Evolutionary conservation across 2,113 vertebrate genomes (phyloP), one percentile per base, ranked within the genome.

Genomic region (Nipponia nippon): DNA sequence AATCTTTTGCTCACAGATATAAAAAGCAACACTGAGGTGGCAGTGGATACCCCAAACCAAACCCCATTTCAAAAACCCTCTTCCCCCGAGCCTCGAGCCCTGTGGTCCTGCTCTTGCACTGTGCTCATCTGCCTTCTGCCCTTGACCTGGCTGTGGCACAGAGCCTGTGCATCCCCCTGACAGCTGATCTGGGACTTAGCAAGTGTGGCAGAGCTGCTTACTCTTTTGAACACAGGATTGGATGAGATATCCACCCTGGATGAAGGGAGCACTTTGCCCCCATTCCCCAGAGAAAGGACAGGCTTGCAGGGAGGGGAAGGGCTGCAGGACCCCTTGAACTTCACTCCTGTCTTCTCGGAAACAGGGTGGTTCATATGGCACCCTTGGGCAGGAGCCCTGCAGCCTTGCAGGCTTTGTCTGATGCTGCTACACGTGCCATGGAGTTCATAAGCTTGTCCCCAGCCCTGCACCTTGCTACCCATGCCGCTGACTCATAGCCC

Each of bases 281-380:
- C 14, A 2, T 36, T 40, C 53, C 40, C 38, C 14, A 6, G 26
- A 63, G 38, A 58, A 72, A 76, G 21, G 30, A 42, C 2, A 2
- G 7, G 27, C 13, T 46, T 16, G 14, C 29, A 20, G 67, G 36
- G 36, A 72, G 9, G 42, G 16, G 29, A 62, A 19, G 62, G 49
- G 22, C 75, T 63, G 71, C 3, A 29, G 53, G 62, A 86, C 34
- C 23, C 47, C 63, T n/a, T 38, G 78, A 59, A 34, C 20, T 53
- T 61, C 18, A 16, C 21, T 61, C 44, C 67, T 25, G 11, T 7
- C 23, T 36, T 40, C 29, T 38, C 0, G 3, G 46, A 5, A 34
- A 1, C 13, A 25, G 40, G 38, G 32, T 2, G 10, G 40, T 9
- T 44, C 22, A 0, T 0, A 0, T 0, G 6, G 13, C 21, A 34